Base-by-base conservation (phyloP, 2,888 invertebrate species). In the Trisateles emortualis region DNA sequence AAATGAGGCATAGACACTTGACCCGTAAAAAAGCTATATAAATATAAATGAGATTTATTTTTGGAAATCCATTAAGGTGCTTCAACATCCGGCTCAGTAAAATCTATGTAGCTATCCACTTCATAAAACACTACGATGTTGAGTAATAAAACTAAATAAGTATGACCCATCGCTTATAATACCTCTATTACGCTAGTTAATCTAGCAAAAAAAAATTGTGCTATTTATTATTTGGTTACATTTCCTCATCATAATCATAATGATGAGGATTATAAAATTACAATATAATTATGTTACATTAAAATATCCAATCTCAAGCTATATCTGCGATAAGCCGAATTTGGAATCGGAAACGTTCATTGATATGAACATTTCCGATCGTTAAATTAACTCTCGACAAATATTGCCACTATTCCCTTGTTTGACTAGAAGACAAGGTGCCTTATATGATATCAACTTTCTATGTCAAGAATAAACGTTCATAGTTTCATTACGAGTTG, bases 1-100 rank as follows among this genome's bases (percentile, higher is more conserved):
- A 52, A 56, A 49, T 45, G 56, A 46, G 39, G 44, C 38, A 50
- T 44, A 63, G 64, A 66, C 71, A 77, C 83, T 81, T 79, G 77
- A 80, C 78, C 76, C 58, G 65, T 74, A 68, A 67, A 57, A 49
- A 61, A 55, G 52, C 33, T 62, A 59, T 54, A 55, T 57, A 68
- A 53, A 59, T 63, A 64, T 67, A 52, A 67, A 59, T 64, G 51
- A 60, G 61, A 49, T 70, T 69, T 76, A 80, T 79, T 78, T 76
- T 71, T 58, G 65, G 66, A 44, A 48, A 59, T 64, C 63, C 68
- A 74, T 64, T 72, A 62, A 55, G 59, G 49, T 63, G 36, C 56
- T 62, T 54, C 38, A 60, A 60, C 59, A 55, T 72, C 53, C 57
- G 58, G 45, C 36, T 60, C 53, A 60, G 63, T 63, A 59, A 55